A percentile compares a stretch with the other conserved stretches of the same genome.
phyloP scores from a whole-genome alignment of 2,888 invertebrate genomes.

The Erebia aethiops region DNA sequence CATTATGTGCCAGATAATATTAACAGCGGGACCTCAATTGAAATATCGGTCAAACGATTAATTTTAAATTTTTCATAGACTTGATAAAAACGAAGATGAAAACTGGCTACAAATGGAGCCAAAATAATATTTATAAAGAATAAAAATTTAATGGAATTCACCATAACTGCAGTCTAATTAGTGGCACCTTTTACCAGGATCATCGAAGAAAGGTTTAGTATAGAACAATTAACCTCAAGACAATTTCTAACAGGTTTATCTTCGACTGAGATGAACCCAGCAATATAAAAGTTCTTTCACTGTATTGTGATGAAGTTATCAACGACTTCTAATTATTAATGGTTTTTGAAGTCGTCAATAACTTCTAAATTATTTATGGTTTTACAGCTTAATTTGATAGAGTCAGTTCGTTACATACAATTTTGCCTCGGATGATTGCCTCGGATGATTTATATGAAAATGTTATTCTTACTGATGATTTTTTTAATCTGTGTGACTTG shows the following conservation, averaged over 20 bases:
- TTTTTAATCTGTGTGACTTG: neutral
- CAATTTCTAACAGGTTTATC: neutral
- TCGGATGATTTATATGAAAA: neutral
- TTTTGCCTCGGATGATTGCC: too few species aligned
- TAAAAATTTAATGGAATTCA: neutral
- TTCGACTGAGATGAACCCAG: neutral
- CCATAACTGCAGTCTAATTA: too few species aligned
- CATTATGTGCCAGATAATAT: neutral
- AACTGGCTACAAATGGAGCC: neutral
- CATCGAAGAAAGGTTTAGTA: neutral
- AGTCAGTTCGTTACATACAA: slow-evolving; percentile 3
- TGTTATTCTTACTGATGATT: neutral
- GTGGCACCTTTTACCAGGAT: neutral
- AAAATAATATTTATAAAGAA: too few species aligned
- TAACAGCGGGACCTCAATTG: neutral
- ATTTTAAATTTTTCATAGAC: neutral
- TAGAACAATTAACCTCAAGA: neutral
- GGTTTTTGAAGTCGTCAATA: neutral
- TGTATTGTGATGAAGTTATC: neutral
- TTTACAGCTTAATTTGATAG: neutral
- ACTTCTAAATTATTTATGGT: neutral
- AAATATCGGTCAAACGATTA: neutral
- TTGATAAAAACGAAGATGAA: neutral
- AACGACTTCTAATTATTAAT: neutral
- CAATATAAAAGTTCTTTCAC: neutral